Evolutionary conservation across 2,888 invertebrate genomes (phyloP), one percentile per base, ranked within the genome.

Genomic region (Labia minor): DNA sequence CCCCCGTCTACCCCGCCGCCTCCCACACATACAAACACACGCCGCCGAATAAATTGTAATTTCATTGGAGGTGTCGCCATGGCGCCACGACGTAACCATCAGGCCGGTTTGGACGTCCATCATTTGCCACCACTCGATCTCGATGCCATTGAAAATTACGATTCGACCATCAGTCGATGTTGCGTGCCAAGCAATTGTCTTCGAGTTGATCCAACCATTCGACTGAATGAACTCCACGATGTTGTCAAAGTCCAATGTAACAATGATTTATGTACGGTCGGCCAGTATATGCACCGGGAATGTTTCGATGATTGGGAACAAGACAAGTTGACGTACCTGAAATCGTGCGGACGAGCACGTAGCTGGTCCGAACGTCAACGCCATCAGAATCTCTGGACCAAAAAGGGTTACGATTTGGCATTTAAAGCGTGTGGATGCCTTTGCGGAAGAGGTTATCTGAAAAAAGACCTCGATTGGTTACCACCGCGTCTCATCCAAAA

Each of bases 261-360:
- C 83, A 96, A 96, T 81, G 95, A 95, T 76, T 85, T 86, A 75
- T 97, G 97, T 81, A 82, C 84, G 70, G 84, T 85, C 74, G 94
- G 95, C 70, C 87, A 89, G 77, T 95, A 89, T 77, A 96, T 97
- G 96, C 97, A 97, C 82, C 86, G 89, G 72, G 92, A 91, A 78
- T 97, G 96, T 79, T 96, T 96, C 81, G 92, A 94, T 72, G 85
- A 88, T 73, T 97, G 95, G 94, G 95, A 97, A 79, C 88, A 88
- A 77, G 85, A 88, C 37, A 90, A 96, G 68, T 82, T 96, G 72
- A 88, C 89, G 66, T 93, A 92, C 75, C 82, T 97, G 69, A 92
- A 94, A 77, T 89, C 91, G 37, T 92, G 92, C 79, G 94, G 95
- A 65, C 81, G 95, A 37, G 95, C 95, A 1, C 83, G 95, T 19